Percentiles rank a stretch among this genome's conserved stretches.
These are phyloP conservation scores for Sarcophaga carnaria DNA, from an alignment of 2,888 invertebrate genomes.

Conservation along the genomic window DNA sequence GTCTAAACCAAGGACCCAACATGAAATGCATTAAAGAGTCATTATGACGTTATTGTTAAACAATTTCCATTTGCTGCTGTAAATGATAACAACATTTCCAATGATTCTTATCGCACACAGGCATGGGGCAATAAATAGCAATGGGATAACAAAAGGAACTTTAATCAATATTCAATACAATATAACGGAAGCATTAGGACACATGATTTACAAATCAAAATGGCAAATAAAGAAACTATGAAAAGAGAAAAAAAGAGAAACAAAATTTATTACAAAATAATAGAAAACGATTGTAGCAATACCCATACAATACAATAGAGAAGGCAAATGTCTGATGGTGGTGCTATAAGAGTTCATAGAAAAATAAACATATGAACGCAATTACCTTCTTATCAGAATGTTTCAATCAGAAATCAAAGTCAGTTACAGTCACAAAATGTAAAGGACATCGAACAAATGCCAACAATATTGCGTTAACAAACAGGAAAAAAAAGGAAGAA, in stretches of 20 bases:
- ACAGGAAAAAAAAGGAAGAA: background rate
- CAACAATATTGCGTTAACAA: conserved; percentile 28
- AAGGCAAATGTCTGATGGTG: background rate
- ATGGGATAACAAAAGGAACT: background rate
- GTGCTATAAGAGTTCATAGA: background rate
- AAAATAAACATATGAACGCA: conserved; percentile 62
- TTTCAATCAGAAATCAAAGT: conserved; percentile 67
- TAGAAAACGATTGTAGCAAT: too few species aligned
- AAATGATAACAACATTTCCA: background rate
- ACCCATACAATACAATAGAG: background rate
- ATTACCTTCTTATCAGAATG: conserved; percentile 63
- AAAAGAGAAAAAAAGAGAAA: background rate
- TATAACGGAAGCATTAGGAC: too few species aligned
- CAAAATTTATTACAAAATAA: background rate
- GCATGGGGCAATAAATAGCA: background rate
- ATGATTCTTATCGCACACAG: background rate
- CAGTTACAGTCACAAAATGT: conserved; percentile 28
- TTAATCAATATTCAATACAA: background rate
- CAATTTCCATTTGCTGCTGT: background rate
- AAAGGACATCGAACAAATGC: conserved; percentile 54
- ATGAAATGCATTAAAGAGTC: background rate
- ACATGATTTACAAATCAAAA: too few species aligned
- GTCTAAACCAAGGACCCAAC: background rate
- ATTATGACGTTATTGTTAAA: background rate
- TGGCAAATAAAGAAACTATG: background rate